Percentiles rank a stretch among this genome's conserved stretches.
Evolutionary conservation across 2,113 vertebrate genomes (phyloP).

Genomic region (Callorhinus ursinus): DNA sequence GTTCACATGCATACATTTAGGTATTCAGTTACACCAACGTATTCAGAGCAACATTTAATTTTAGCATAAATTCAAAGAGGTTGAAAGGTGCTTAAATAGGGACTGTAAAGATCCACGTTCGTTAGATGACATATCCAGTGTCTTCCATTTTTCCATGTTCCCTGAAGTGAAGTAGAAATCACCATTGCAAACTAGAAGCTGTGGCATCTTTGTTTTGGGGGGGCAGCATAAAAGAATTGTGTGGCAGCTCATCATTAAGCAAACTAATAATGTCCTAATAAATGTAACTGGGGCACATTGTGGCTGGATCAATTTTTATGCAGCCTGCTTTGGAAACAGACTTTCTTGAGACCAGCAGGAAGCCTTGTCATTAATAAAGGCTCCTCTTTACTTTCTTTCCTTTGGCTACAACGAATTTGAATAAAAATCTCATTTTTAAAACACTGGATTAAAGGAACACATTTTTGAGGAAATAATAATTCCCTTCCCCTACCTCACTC

Average conservation of each 20-base stretch:
- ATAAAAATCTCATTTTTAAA: background rate
- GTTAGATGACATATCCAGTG: background rate
- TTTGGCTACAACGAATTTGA: conserved; percentile 58
- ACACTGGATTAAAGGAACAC: background rate
- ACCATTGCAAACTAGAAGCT: conserved; percentile 16
- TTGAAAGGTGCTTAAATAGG: background rate
- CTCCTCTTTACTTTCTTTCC: conserved; percentile 23
- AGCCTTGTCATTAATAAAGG: conserved; percentile 63
- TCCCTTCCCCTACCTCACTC: background rate
- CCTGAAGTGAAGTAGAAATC: background rate
- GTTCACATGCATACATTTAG: background rate
- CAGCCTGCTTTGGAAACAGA: conserved; percentile 75
- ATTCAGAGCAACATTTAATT: background rate
- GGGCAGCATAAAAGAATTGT: background rate
- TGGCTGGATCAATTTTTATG: conserved; percentile 71
- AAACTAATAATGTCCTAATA: conserved; percentile 42
- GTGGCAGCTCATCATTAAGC: background rate
- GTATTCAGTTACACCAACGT: background rate
- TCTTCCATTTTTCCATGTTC: background rate
- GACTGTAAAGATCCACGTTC: conserved; percentile 31
- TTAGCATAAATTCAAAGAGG: background rate
- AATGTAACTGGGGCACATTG: conserved; percentile 70
- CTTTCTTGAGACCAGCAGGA: conserved; percentile 62
- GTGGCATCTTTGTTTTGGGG: background rate
- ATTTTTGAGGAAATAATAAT: conserved; percentile 38